Evolutionary conservation across 2,113 vertebrate species (phyloP).

Genomic region (Etheostoma spectabile): DNA sequence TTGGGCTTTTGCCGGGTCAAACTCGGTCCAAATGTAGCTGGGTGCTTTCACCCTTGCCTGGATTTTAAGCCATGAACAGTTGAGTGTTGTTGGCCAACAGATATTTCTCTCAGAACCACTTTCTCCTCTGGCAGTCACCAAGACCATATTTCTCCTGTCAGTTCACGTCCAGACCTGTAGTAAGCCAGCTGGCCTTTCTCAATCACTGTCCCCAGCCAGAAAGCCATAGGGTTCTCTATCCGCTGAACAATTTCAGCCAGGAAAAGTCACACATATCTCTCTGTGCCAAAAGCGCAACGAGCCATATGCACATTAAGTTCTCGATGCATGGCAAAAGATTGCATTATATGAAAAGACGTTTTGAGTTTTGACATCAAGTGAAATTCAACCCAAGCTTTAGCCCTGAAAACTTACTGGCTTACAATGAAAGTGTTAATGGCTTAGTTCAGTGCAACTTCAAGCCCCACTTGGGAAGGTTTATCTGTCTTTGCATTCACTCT

Average conservation of each 20-base stretch:
- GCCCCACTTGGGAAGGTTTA: constrained; percentile 5
- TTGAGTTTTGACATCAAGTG: constrained; percentile 34
- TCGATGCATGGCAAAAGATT: constrained; percentile 56
- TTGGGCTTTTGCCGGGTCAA: neutral
- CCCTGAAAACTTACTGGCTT: constrained; percentile 16
- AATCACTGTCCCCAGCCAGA: constrained; percentile 67
- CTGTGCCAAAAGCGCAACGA: constrained; percentile 61
- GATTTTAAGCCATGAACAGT: constrained; percentile 48
- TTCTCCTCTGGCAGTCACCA: constrained; percentile 75
- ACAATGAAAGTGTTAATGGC: constrained; percentile 19
- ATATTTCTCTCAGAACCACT: constrained; percentile 63
- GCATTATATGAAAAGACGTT: constrained; percentile 39
- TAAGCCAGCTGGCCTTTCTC: constrained; percentile 80
- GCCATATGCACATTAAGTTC: constrained; percentile 66
- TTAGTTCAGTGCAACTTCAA: neutral
- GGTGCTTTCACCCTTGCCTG: constrained; percentile 31
- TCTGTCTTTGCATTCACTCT: constrained; percentile 23
- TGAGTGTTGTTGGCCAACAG: constrained; percentile 59
- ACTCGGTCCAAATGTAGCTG: constrained; percentile 23
- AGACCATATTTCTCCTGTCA: constrained; percentile 80
- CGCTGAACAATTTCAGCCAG: constrained; percentile 52
- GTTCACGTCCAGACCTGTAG: constrained; percentile 67
- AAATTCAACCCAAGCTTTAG: neutral
- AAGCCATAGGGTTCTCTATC: constrained; percentile 71
- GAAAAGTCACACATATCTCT: constrained; percentile 59